phyloP scores from a whole-genome alignment of 2,797 vertebrate species.

The Helostoma temminkii region DNA sequence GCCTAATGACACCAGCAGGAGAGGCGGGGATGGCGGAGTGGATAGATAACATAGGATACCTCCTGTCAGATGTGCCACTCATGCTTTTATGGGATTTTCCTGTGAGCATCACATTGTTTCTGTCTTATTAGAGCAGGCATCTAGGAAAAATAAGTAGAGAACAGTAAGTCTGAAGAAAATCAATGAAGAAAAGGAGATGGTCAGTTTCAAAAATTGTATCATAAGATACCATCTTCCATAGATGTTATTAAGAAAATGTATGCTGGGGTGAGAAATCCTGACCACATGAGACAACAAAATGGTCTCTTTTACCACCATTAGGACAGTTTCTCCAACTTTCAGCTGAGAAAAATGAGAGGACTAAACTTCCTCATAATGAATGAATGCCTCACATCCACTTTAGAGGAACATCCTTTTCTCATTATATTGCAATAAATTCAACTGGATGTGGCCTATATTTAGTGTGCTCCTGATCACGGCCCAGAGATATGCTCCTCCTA shows the following conservation, averaged over 20 bases:
- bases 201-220: too few relatives aligned
- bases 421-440: constrained; percentile 97
- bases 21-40: constrained; percentile 24
- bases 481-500: constrained; percentile 83
- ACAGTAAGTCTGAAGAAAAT: too few relatives aligned
- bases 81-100: constrained; percentile 56
- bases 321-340: constrained; percentile 87
- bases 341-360: constrained; percentile 92
- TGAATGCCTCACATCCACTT: constrained; percentile 83
- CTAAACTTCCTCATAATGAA: constrained; percentile 90
- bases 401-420: constrained; percentile 97
- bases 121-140: constrained; percentile 35
- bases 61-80: constrained; percentile 58
- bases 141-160: too few relatives aligned
- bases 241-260: too few relatives aligned
- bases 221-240: too few relatives aligned
- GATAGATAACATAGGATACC: constrained; percentile 36
- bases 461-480: constrained; percentile 91
- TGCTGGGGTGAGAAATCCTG: too few relatives aligned
- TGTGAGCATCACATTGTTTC: constrained; percentile 25
- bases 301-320: constrained; percentile 72
- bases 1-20: constrained; percentile 64
- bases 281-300: constrained; percentile 24
- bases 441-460: constrained; percentile 96
- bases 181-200: too few relatives aligned